Evolutionary conservation across 2,888 invertebrate species (phyloP).

Genomic region (Lordiphosa andalusiaca): DNA sequence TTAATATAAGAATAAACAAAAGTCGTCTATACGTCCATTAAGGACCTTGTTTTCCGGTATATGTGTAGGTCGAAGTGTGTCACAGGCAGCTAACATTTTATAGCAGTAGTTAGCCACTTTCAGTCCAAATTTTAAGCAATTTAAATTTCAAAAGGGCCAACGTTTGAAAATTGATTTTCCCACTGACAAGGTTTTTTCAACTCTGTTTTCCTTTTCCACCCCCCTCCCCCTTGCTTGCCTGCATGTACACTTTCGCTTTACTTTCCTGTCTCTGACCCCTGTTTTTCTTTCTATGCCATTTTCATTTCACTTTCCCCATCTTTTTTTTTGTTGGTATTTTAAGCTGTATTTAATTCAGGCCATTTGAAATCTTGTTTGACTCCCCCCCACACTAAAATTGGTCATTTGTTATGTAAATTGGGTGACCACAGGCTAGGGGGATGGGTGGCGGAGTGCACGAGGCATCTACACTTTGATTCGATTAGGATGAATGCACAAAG

Average conservation of each 20-base stretch:
- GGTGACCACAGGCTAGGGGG: conserved; percentile 19
- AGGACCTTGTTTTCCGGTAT: no score
- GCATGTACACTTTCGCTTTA: neutral
- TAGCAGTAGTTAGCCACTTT: no score
- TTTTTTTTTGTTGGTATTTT: conserved; percentile 27
- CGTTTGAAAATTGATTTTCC: neutral
- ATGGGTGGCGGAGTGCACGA: neutral
- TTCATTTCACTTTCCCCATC: conserved; percentile 22
- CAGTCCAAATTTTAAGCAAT: no score
- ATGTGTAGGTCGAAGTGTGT: no score
- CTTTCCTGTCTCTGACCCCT: conserved; percentile 8
- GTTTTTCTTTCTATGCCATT: conserved; percentile 14
- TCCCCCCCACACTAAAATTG: conserved; percentile 5
- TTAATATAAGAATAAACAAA: no score
- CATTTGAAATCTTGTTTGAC: neutral
- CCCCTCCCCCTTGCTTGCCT: no score
- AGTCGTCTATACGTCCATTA: no score
- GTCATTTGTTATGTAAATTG: conserved; percentile 48
- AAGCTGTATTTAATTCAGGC: conserved; percentile 33
- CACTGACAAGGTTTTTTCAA: no score
- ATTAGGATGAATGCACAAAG: conserved; percentile 44
- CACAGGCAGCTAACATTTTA: no score
- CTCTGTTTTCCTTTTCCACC: no score
- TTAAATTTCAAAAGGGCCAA: no score
- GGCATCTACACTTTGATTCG: conserved; percentile 32